Conservation (phyloP, 2,888 invertebrate genomes). For the Parnassius mnemosyne region DNA sequence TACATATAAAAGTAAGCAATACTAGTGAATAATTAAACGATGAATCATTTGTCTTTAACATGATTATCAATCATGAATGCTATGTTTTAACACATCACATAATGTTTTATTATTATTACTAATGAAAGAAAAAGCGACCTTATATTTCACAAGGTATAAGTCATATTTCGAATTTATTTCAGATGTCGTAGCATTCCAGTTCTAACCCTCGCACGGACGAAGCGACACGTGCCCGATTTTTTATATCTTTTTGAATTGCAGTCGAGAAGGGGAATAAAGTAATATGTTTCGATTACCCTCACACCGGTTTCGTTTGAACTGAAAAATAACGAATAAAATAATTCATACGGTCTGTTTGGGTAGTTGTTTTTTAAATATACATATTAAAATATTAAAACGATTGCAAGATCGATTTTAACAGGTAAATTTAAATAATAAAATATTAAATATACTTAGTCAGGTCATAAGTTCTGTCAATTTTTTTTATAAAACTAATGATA, state of each 20-base stretch:
- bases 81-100: no score
- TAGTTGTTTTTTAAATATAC: no score
- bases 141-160: not conserved
- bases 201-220: constrained; percentile 25
- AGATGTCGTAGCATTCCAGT: not conserved
- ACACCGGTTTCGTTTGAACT: constrained; percentile 52
- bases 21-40: no score
- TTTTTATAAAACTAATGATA: no score
- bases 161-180: constrained; percentile 10
- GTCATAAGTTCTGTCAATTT: no score
- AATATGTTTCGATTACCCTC: constrained; percentile 65
- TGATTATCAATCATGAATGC: not conserved
- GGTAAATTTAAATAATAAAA: no score
- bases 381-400: no score
- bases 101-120: no score
- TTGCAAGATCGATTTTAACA: no score
- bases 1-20: no score
- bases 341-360: not conserved
- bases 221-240: constrained; percentile 42
- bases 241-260: constrained; percentile 47
- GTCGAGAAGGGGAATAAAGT: constrained; percentile 45
- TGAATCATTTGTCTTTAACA: no score
- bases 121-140: constrained; percentile 8
- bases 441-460: no score
- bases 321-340: constrained; percentile 44